A percentile compares a stretch with the other conserved stretches of the same genome.
phyloP scores from a whole-genome alignment of 92 coral and sea anemone genomes.

The Bergia sp. region DNA sequence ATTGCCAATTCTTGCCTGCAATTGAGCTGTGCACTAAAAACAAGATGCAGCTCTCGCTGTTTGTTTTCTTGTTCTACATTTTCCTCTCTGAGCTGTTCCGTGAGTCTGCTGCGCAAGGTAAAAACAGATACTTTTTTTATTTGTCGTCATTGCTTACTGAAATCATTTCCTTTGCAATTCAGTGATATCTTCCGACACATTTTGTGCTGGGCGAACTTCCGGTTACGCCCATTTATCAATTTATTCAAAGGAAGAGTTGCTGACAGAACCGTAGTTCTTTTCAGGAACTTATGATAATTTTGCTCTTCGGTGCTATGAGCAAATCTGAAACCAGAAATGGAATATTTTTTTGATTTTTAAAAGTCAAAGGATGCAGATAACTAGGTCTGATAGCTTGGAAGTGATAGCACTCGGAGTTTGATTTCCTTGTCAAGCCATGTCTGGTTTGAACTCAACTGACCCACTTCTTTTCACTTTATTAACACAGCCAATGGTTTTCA shows the following conservation, averaged over 20 bases:
- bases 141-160: not conserved
- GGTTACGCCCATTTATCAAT: not conserved
- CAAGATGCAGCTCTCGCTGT: not conserved
- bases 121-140: not conserved
- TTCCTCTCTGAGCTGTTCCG: not conserved
- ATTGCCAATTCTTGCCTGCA: not conserved
- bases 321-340: not conserved
- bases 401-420: not conserved
- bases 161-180: not conserved
- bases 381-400: not conserved
- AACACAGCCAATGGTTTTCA: constrained; percentile 40
- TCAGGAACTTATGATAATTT: too few species aligned
- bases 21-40: not conserved
- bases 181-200: not conserved
- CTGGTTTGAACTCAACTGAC: not conserved
- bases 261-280: not conserved
- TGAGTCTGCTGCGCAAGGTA: not conserved
- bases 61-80: constrained; percentile 1
- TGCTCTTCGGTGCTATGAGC: not conserved
- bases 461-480: not conserved
- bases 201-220: not conserved
- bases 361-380: too few species aligned
- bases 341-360: too few species aligned
- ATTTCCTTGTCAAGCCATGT: not conserved
- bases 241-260: not conserved